These are phyloP conservation scores for Neopelma chrysocephalum DNA, from an alignment of 2,797 vertebrate genomes.

Conservation along the genomic window DNA sequence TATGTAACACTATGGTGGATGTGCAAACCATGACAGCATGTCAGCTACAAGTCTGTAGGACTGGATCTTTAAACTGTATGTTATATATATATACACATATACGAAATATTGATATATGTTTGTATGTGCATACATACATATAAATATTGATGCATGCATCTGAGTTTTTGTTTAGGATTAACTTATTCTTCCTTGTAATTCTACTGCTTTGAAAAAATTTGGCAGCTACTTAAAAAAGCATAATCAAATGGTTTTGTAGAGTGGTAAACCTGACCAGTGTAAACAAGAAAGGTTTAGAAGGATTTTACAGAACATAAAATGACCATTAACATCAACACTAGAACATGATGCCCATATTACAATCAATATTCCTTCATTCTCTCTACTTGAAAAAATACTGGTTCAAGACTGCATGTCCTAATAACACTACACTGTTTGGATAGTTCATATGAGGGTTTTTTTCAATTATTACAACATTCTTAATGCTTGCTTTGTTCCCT, in stretches of 20 bases:
- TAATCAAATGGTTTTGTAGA: not conserved
- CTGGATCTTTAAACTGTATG: not conserved
- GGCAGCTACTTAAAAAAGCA: not conserved
- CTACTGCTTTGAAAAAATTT: not conserved
- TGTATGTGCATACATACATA: too few species aligned
- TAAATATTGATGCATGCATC: fast-evolving
- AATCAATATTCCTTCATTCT: not conserved
- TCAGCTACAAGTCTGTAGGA: not conserved
- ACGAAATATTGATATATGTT: not conserved
- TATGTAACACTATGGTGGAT: not conserved
- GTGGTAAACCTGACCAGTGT: not conserved
- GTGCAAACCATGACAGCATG: too few species aligned
- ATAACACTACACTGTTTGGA: not conserved
- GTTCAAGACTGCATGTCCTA: not conserved
- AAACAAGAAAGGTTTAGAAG: not conserved
- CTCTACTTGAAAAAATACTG: not conserved
- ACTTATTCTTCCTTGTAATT: not conserved
- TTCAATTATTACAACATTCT: not conserved
- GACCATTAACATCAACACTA: not conserved
- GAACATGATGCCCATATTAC: not conserved
- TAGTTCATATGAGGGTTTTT: not conserved
- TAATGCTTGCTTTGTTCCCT: not conserved
- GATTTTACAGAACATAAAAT: not conserved
- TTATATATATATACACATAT: too few species aligned
- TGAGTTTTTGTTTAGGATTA: not conserved